Evolutionary conservation across 2,888 invertebrate genomes (phyloP), one percentile per base, ranked within the genome.

Genomic region (Strigamia crassipes): DNA sequence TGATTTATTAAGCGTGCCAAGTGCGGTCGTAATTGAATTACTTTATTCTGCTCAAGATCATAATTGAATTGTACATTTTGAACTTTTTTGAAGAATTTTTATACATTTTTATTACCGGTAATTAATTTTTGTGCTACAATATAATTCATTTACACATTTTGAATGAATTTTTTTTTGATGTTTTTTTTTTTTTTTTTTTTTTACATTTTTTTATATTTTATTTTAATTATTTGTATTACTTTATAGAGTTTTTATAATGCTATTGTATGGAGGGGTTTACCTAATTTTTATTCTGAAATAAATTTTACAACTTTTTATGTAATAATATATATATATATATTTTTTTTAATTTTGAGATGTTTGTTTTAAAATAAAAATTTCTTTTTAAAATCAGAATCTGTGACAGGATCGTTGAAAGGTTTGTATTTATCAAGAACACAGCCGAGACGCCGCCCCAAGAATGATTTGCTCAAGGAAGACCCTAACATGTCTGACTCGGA

Each of bases 401-500:
- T 80, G 31, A 80, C 83, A 23, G 83, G 83, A 9, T 83, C 83
- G 6, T 41, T 83, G 18, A 82, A 77, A 73, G 82, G 82, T 80
- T 51, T 79, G 81, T 66, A 82, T 66, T 15, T 61, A 10, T 66
- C 81, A 42, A 56, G 81, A 38, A 61, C 81, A 18, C 66, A 61
- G 23, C 81, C 81, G 12, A 13, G 38, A 34, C 38, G 77, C 38
- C 79, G 73, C n/a, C 27, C 61, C 78, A 66, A 83, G 83, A 51
- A 21, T 51, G 78, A 46, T 82, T 56, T 78, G 78, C 73, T 83
- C 78, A 80, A 81, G 82, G 84, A 84, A 66, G 84, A 82, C 78
- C 81, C 81, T 51, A 84, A 84, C 46, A 82, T 83, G 13, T 85
- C 85, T 10, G 84, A 84, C 79, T 84, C 84, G 10, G 84, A 85